phyloP scores from a whole-genome alignment of 2,797 vertebrate genomes.

The Spondyliosoma cantharus region DNA sequence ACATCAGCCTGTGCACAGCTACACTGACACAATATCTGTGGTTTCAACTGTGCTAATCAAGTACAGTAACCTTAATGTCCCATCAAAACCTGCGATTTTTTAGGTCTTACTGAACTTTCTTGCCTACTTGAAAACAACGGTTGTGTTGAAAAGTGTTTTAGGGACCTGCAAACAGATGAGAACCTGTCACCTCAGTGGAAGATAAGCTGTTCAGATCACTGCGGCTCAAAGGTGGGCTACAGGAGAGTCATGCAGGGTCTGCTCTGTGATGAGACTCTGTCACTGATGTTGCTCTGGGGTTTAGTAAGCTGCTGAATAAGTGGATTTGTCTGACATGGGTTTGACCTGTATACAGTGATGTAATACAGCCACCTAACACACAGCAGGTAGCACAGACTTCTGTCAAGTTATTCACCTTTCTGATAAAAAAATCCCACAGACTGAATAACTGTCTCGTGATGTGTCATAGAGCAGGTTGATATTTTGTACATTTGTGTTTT shows the following conservation, averaged over 20 bases:
- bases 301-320: conserved; percentile 52
- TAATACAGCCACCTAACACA: conserved; percentile 32
- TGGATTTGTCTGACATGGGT: conserved; percentile 49
- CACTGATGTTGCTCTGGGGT: conserved; percentile 48
- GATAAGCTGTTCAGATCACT: conserved; percentile 21
- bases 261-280: conserved; percentile 53
- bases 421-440: neutral
- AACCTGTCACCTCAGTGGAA: conserved; percentile 35
- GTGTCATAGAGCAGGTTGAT: neutral
- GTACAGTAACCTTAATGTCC: neutral
- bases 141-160: conserved; percentile 7
- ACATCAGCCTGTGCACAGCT: conserved; percentile 5
- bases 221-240: conserved; percentile 6
- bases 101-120: conserved; percentile 10
- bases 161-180: conserved; percentile 15
- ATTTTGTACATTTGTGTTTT: neutral
- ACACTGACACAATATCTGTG: conserved; percentile 8
- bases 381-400: conserved; percentile 2
- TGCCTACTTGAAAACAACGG: conserved; percentile 28
- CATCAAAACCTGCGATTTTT: conserved; percentile 12
- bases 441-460: conserved; percentile 10
- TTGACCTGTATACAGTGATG: conserved; percentile 51
- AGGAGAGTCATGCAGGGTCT: conserved; percentile 35
- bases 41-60: conserved; percentile 14
- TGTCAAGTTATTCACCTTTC: conserved; percentile 14